A percentile compares a stretch with the other conserved stretches of the same genome.
These are phyloP conservation scores for Noctuana brunneofusca DNA, from an alignment of 2,888 invertebrate genomes.

Conservation along the genomic window DNA sequence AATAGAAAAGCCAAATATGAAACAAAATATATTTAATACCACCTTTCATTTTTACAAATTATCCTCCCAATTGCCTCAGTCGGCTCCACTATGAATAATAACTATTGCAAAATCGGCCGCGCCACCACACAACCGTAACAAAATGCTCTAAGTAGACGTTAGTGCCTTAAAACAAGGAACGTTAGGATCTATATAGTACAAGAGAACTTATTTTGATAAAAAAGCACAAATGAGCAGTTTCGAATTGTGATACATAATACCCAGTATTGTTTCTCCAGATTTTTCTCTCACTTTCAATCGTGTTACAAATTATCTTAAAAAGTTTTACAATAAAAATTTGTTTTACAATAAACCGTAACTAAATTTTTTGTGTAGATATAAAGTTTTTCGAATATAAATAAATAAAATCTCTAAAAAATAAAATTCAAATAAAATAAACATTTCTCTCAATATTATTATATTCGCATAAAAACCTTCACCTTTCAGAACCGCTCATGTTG, in stretches of 20 bases:
- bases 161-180: conserved; percentile 73
- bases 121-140: conserved; percentile 70
- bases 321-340: too few species aligned
- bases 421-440: conserved; percentile 19
- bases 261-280: neutral
- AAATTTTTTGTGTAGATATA: neutral
- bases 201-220: conserved; percentile 53
- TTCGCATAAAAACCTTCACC: conserved; percentile 2
- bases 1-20: conserved; percentile 50
- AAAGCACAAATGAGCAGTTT: conserved; percentile 43
- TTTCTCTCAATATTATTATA: too few species aligned
- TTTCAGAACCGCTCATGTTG: conserved; percentile 39
- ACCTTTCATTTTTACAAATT: conserved; percentile 71
- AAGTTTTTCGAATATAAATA: conserved; percentile 36
- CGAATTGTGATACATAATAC: conserved; percentile 3
- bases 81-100: conserved; percentile 53
- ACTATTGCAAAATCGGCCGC: conserved; percentile 61
- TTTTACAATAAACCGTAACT: too few species aligned
- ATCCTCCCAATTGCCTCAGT: conserved; percentile 56
- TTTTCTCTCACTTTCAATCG: too few species aligned
- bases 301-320: too few species aligned
- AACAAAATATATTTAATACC: conserved; percentile 80
- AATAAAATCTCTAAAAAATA: conserved; percentile 34
- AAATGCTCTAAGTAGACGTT: conserved; percentile 62
- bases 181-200: conserved; percentile 63